Conservation (phyloP, 2,888 invertebrate genomes). For the Tanytarsus gracilentus region DNA sequence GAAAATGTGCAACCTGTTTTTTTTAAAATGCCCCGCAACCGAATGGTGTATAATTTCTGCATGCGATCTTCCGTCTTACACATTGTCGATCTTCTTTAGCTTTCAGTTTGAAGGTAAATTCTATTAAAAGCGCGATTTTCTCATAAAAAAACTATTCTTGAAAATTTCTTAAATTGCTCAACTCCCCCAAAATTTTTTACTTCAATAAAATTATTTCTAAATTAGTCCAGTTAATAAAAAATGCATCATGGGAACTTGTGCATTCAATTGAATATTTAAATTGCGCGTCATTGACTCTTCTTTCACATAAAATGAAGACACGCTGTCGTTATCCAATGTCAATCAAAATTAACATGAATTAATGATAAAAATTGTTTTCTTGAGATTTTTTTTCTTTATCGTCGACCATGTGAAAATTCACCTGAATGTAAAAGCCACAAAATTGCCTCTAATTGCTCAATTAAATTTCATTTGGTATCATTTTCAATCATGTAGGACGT, state of each 20-base stretch:
- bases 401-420: neutral
- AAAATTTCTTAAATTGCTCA: too few species aligned
- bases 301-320: too few species aligned
- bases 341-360: neutral
- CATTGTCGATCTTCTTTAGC: too few species aligned
- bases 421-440: neutral
- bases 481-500: conserved; percentile 59
- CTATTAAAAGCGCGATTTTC: too few species aligned
- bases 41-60: neutral
- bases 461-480: conserved; percentile 32
- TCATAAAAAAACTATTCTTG: too few species aligned
- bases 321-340: too few species aligned
- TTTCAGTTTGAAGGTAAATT: too few species aligned
- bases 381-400: neutral
- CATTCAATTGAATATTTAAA: conserved; percentile 5
- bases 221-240: neutral
- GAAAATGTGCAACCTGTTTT: conserved; percentile 13
- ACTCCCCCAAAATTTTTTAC: neutral
- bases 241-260: conserved; percentile 4
- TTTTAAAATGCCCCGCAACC: neutral
- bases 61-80: too few species aligned
- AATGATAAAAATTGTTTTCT: neutral
- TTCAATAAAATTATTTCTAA: neutral
- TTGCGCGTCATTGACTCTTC: conserved; percentile 9
- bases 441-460: conserved; percentile 4